Conservation (phyloP, 2,113 vertebrate species). For the Callipepla squamata region DNA sequence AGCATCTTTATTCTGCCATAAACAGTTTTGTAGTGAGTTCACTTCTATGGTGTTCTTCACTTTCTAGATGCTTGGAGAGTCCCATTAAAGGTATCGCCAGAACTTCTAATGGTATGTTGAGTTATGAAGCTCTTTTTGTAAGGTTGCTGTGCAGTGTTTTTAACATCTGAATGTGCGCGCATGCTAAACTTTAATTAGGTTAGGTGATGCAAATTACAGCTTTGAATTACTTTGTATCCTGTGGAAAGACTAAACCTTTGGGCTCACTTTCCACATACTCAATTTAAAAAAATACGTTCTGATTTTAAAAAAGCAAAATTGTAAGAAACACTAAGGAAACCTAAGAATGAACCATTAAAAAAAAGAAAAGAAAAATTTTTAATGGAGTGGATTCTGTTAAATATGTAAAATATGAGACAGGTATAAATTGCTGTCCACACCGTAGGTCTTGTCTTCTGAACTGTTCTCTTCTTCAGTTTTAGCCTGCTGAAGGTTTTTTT, state of each 20-base stretch:
- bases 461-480: neutral
- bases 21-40: neutral
- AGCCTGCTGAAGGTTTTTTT: neutral
- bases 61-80: constrained; percentile 89
- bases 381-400: neutral
- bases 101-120: constrained; percentile 87
- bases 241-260: neutral
- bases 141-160: neutral
- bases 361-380: neutral
- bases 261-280: neutral
- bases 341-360: neutral
- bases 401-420: fast-evolving
- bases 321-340: neutral
- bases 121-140: neutral
- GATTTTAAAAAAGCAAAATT: neutral
- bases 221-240: neutral
- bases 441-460: neutral
- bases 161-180: neutral
- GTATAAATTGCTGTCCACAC: neutral
- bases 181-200: neutral
- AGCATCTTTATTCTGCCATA: fast-evolving
- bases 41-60: neutral
- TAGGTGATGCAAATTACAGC: neutral
- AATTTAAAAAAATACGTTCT: neutral
- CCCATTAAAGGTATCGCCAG: constrained; percentile 91